Conservation (phyloP, 2,888 invertebrate genomes). For the Xanthia icteritia region DNA sequence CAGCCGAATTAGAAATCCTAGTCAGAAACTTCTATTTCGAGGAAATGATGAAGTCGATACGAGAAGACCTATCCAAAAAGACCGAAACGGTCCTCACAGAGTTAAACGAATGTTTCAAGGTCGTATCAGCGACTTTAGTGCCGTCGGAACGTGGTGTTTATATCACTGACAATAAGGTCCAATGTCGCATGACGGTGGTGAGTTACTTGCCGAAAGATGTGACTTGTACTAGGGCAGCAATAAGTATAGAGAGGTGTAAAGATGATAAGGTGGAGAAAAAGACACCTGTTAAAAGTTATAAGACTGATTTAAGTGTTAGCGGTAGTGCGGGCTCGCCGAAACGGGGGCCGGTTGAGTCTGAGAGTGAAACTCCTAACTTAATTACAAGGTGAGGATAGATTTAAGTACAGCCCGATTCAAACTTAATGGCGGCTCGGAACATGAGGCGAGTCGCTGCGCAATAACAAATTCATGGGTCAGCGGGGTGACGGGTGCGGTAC, state of each 20-base stretch:
- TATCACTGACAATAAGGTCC: conserved; percentile 85
- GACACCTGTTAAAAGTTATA: conserved; percentile 84
- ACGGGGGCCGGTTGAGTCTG: conserved; percentile 76
- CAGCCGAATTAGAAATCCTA: conserved; percentile 93
- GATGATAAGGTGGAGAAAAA: conserved; percentile 80
- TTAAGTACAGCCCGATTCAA: neutral
- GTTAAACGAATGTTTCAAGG: conserved; percentile 90
- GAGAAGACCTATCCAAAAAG: conserved; percentile 84
- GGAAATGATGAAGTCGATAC: conserved; percentile 94
- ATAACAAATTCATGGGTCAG: no score
- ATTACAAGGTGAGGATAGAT: conserved; percentile 79
- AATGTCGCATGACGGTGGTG: conserved; percentile 82
- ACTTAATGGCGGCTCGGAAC: no score
- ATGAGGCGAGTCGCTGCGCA: no score
- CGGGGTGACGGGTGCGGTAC: no score
- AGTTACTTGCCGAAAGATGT: conserved; percentile 92
- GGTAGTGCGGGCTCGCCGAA: conserved; percentile 81
- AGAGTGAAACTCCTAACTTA: conserved; percentile 78
- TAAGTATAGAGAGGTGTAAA: conserved; percentile 91
- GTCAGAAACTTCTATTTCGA: conserved; percentile 95
- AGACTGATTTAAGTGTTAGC: conserved; percentile 88
- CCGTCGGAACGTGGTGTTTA: conserved; percentile 89
- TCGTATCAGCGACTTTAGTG: conserved; percentile 89
- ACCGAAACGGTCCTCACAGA: conserved; percentile 88
- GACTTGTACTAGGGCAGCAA: conserved; percentile 91